A percentile compares a stretch with the other conserved stretches of the same genome.
Evolutionary conservation across 2,888 invertebrate genomes (phyloP).

Genomic region (Cancer borealis): DNA sequence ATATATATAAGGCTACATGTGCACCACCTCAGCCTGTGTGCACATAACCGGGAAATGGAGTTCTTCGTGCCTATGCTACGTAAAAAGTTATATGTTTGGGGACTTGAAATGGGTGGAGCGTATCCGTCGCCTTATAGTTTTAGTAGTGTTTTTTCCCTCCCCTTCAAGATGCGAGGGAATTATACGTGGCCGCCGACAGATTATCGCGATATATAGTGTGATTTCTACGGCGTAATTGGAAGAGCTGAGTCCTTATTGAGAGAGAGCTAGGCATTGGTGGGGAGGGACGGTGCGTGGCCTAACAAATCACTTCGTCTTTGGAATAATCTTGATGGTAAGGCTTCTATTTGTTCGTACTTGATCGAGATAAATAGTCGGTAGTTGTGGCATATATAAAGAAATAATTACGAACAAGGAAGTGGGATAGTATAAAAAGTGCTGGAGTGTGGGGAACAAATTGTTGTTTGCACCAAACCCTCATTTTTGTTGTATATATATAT

Average conservation of each 20-base stretch:
- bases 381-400: background rate
- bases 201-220: background rate
- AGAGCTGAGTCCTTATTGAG: background rate
- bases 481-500: no score
- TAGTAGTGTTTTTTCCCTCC: background rate
- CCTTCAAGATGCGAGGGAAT: background rate
- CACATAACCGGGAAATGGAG: background rate
- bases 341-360: background rate
- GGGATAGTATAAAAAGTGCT: background rate
- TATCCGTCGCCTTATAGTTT: background rate
- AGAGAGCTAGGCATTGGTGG: background rate
- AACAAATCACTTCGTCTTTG: background rate
- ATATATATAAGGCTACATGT: no score
- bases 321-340: constrained; percentile 11
- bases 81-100: background rate
- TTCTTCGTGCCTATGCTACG: background rate
- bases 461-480: background rate
- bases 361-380: background rate
- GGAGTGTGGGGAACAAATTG: background rate
- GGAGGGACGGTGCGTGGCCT: background rate
- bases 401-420: background rate
- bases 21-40: background rate
- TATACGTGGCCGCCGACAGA: background rate
- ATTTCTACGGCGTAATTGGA: background rate
- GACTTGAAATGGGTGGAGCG: background rate